Percentiles rank a stretch among this genome's conserved stretches.
Conservation (phyloP, 2,888 invertebrate species). For the Carpatolechia fugitivella region DNA sequence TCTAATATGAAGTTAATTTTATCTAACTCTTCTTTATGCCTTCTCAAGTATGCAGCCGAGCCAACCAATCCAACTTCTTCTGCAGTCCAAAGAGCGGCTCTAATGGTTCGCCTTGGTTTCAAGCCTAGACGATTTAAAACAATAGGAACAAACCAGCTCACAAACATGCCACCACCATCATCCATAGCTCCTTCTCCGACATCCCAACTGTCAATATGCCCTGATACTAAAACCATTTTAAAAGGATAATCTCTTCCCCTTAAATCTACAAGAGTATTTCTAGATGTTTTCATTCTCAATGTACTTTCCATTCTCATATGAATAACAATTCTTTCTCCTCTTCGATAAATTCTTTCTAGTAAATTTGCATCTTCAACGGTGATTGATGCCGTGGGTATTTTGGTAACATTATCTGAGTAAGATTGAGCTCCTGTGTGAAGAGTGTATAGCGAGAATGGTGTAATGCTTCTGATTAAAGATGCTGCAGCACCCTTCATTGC, state of each 20-base stretch:
- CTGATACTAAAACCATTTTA: conserved; percentile 85
- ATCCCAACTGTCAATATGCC: conserved; percentile 95
- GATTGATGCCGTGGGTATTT: conserved; percentile 86
- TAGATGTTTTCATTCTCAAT: conserved; percentile 77
- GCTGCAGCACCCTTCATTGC: conserved; percentile 86
- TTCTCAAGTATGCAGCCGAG: conserved; percentile 81
- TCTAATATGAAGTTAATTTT: conserved; percentile 90
- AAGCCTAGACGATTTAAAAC: conserved; percentile 82
- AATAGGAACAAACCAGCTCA: conserved; percentile 87
- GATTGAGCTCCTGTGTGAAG: conserved; percentile 86
- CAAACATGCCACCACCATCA: conserved; percentile 89
- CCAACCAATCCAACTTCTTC: conserved; percentile 88
- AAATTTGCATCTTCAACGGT: conserved; percentile 88
- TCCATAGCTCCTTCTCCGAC: conserved; percentile 94
- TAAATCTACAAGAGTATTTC: conserved; percentile 86
- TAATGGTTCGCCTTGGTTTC: conserved; percentile 84
- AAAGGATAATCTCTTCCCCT: conserved; percentile 66
- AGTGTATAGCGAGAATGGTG: conserved; percentile 86
- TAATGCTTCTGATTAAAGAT: conserved; percentile 84
- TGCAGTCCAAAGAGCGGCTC: conserved; percentile 88
- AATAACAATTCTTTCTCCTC: conserved; percentile 60
- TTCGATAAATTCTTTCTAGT: conserved; percentile 79
- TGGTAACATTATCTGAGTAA: conserved; percentile 77
- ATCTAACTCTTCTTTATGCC: conserved; percentile 75
- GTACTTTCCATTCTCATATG: conserved; percentile 82